A percentile compares a stretch with the other conserved stretches of the same genome.
Conservation (phyloP, 2,797 vertebrate species). For the Notoglanidium macrostoma region DNA sequence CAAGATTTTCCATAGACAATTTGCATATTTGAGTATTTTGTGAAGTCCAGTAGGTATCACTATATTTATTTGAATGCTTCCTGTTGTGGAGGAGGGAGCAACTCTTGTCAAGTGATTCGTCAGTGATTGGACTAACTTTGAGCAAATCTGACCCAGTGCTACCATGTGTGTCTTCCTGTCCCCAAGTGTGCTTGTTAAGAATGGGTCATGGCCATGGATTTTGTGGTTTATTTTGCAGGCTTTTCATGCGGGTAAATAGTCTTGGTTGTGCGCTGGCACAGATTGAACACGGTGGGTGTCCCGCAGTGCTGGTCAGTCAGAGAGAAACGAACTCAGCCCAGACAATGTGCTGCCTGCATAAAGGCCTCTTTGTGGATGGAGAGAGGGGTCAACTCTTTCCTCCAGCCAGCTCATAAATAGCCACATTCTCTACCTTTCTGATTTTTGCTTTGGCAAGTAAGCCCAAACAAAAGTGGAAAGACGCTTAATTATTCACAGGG, state of each 20-base stretch:
- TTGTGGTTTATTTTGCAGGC: constrained; percentile 61
- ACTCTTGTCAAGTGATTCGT: constrained; percentile 30
- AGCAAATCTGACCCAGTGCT: constrained; percentile 51
- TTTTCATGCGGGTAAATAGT: constrained; percentile 68
- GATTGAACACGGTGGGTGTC: constrained; percentile 72
- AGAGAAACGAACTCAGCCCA: constrained; percentile 71
- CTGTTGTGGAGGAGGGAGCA: not conserved
- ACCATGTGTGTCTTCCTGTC: constrained; percentile 53
- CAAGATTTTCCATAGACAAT: not conserved
- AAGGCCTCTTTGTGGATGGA: constrained; percentile 76
- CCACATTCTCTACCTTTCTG: constrained; percentile 78
- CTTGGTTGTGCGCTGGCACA: constrained; percentile 70
- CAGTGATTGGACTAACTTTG: constrained; percentile 48
- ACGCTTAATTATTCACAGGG: constrained; percentile 77
- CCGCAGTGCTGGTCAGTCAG: constrained; percentile 79
- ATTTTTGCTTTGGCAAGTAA: constrained; percentile 75
- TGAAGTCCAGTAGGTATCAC: not conserved
- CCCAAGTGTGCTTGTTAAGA: constrained; percentile 56
- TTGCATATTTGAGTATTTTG: not conserved
- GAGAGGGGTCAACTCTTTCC: constrained; percentile 77
- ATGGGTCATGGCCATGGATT: constrained; percentile 63
- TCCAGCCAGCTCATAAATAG: constrained; percentile 76
- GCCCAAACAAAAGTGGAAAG: constrained; percentile 76
- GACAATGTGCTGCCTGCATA: constrained; percentile 74
- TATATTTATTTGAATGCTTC: not conserved